Evolutionary conservation across 2,797 vertebrate genomes (phyloP).

Genomic region (Hippopotamyrus pictus): DNA sequence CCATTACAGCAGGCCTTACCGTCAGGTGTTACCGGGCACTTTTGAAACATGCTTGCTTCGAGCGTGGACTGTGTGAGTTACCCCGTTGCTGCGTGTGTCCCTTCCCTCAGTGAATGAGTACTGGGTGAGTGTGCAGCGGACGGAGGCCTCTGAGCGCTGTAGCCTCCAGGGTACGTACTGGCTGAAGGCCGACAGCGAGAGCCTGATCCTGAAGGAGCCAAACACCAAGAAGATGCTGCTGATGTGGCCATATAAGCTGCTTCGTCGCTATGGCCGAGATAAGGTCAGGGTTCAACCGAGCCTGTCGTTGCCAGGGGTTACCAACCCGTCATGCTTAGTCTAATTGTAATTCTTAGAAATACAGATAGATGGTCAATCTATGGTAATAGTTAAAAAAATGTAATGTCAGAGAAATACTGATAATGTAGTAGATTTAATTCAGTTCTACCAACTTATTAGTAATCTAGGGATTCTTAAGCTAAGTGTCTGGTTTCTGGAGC

Average conservation of each 20-base stretch:
- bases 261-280: constrained; percentile 88
- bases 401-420: neutral
- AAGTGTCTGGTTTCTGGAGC: neutral
- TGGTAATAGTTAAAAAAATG: neutral
- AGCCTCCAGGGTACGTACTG: constrained; percentile 71
- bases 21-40: neutral
- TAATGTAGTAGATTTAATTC: neutral
- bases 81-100: neutral
- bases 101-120: constrained; percentile 72
- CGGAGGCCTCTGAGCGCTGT: constrained; percentile 85
- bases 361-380: neutral
- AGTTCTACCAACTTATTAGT: neutral
- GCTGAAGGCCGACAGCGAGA: constrained; percentile 73
- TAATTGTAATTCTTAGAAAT: neutral
- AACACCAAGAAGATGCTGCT: constrained; percentile 64
- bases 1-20: neutral
- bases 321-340: neutral
- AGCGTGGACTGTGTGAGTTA: neutral
- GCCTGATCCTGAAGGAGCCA: constrained; percentile 70
- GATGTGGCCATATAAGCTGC: constrained; percentile 88
- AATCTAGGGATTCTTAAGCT: neutral
- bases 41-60: neutral
- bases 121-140: constrained; percentile 82
- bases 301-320: neutral
- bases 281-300: constrained; percentile 59